Conservation (phyloP, 2,113 vertebrate genomes). For the Oreochromis niloticus region DNA sequence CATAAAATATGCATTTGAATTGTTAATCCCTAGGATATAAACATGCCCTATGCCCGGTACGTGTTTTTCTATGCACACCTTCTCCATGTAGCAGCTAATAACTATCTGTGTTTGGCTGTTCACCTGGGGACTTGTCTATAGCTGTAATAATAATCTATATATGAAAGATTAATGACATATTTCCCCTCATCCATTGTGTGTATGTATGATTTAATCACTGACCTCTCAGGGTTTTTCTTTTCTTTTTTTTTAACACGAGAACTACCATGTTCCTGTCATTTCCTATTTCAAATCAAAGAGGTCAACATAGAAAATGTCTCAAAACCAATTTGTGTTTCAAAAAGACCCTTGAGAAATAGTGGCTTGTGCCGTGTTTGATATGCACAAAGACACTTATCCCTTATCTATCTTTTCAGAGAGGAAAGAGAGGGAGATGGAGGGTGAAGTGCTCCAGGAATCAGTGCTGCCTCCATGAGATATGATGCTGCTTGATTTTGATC, state of each 20-base stretch:
- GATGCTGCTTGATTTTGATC: constrained; percentile 75
- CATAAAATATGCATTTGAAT: not conserved
- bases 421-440: constrained; percentile 49
- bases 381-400: constrained; percentile 73
- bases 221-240: constrained; percentile 55
- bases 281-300: constrained; percentile 70
- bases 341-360: constrained; percentile 67
- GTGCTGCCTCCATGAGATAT: constrained; percentile 67
- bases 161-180: constrained; percentile 61
- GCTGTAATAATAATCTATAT: constrained; percentile 45
- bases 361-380: constrained; percentile 65
- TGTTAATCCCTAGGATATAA: not conserved
- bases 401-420: constrained; percentile 63
- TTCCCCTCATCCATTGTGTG: constrained; percentile 44
- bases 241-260: constrained; percentile 28
- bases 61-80: not conserved
- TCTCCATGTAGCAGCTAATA: constrained; percentile 5
- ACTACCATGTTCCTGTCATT: constrained; percentile 64
- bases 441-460: constrained; percentile 67
- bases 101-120: constrained; percentile 33
- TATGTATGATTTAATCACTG: constrained; percentile 62
- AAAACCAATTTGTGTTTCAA: constrained; percentile 74
- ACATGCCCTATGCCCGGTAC: not conserved
- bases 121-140: constrained; percentile 38
- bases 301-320: constrained; percentile 67